Evolutionary conservation across 64 coral and sea anemone genomes (phyloP), one percentile per base, ranked within the genome.

Genomic region (Dendronephthya gigantea): DNA sequence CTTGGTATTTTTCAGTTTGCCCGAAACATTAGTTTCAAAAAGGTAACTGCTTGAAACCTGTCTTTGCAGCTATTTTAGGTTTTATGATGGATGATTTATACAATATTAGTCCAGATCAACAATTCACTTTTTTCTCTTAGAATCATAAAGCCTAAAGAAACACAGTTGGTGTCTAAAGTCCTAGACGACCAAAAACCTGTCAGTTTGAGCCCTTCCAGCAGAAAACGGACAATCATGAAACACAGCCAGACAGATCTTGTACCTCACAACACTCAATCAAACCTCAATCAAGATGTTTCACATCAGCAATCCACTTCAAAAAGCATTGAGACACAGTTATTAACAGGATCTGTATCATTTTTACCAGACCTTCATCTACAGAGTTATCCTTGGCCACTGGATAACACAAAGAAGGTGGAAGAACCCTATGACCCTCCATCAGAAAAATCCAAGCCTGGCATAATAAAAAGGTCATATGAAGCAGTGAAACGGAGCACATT

Each of bases 1-100:
- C 39, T 12, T 93, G 52, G 49, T 56, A 0, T 90, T 86, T 12
- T 39, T 85, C 56, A 85, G 79, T 76, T 55, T 96, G 29, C 89
- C 89, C 41, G 90, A 86, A 39, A 90, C 86, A 9, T 84, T 89
- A 40, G 34, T 66, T 14, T n/a, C 55, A 22, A 88, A 85, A 75
- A 96, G 90, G 88, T 95, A 92, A 0, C 16, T 81, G 41, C 11
- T 6, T 45, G 11, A 4, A 11, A 4, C 4, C 4, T 11, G 41
- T 45, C 4, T 45, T 45, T 45, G 41, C 41, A 45, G 41, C n/a
- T n/a, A 11, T 45, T 45, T 45, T 45, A 45, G 4, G 11, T 45
- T 45, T 6, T 45, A 45, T 45, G 11, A 45, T 11, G n/a, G n/a
- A n/a, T n/a, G n/a, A n/a, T 45, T 45, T 45, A 45, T 45, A 45